Evolutionary conservation across 23 tunicate genomes (phyloP), one percentile per base, ranked within the genome.

Genomic region (Diplosoma virens): DNA sequence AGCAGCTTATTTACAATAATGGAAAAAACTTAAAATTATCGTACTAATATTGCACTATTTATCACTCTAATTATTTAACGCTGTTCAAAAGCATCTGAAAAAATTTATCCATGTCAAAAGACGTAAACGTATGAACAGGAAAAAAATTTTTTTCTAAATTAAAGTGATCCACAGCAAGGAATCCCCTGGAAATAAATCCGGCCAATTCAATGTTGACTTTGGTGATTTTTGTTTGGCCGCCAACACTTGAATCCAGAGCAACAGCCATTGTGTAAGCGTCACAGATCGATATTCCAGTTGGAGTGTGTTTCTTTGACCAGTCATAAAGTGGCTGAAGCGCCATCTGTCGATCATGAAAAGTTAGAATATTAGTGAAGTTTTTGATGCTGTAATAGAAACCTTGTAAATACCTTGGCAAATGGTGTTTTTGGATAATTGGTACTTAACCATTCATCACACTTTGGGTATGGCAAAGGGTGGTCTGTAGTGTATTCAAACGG

Each of bases 201-300:
- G 70, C 79, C 5, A 77, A 22, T 37, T 87, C 95, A 37, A 87
- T 74, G 37, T 37, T 22, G 1, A 68, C 83, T 25, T 59, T 26
- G 0, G 33, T 25, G 0, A 24, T 11, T 1, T 22, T 30, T 3
- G 87, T 67, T 17, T 76, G 47, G 21, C 20, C 3, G 0, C 74
- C 87, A 76, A 72, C 53, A 21, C 14, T 58, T 3, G 75, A 56
- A 47, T 87, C 76, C 23, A 87, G 77, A 18, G 81, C 95, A 36
- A 77, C 37, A 1, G 86, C 73, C 95, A 87, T 87, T 20, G 83
- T 69, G 52, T 87, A 82, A 1, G 87, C 78, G 77, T 87, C 95
- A 77, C 95, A 87, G 23, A 81, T 33, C 17, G 48, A 2, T n/a
- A 79, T 58, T 11, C 95, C 95, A 36, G 27, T n/a, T 25, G 35